These are phyloP conservation scores for Cephalotes varians DNA, from an alignment of 2,888 invertebrate genomes.

Conservation along the genomic window DNA sequence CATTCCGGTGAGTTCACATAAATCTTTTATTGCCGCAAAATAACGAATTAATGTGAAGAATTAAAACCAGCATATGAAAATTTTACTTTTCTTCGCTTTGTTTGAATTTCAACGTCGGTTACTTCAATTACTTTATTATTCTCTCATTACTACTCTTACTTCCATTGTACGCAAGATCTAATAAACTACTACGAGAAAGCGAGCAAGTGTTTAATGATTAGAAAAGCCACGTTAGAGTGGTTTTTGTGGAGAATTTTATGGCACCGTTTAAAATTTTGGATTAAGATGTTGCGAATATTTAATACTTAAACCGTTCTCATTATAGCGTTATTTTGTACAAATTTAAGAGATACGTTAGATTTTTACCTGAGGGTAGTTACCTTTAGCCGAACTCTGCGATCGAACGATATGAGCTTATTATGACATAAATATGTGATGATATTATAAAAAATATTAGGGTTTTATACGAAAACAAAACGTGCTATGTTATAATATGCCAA, in stretches of 20 bases:
- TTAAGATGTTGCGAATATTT: slow-evolving; percentile 22
- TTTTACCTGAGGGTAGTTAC: slow-evolving; percentile 43
- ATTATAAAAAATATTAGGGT: not conserved
- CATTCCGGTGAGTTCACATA: not conserved
- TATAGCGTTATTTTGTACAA: not conserved
- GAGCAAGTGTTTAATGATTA: slow-evolving; percentile 13
- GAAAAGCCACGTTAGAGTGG: slow-evolving; percentile 11
- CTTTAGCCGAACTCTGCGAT: slow-evolving; percentile 34
- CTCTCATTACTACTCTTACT: slow-evolving; percentile 23
- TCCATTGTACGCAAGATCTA: not conserved
- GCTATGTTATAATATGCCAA: not conserved
- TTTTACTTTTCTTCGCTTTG: not conserved
- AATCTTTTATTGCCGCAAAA: not conserved
- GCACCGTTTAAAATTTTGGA: slow-evolving; percentile 3
- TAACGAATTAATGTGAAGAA: not conserved
- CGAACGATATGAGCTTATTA: slow-evolving; percentile 7
- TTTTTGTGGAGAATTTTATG: slow-evolving; percentile 3
- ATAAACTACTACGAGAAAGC: slow-evolving; percentile 43
- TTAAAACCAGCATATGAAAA: not conserved
- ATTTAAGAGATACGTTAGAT: slow-evolving; percentile 21
- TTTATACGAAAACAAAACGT: slow-evolving; percentile 8
- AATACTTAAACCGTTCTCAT: not conserved
- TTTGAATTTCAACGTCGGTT: no score
- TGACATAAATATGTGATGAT: slow-evolving; percentile 8
- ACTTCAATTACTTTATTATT: slow-evolving; percentile 10